Conservation (phyloP, 2,888 invertebrate species). For the Serrognathus titanus region DNA sequence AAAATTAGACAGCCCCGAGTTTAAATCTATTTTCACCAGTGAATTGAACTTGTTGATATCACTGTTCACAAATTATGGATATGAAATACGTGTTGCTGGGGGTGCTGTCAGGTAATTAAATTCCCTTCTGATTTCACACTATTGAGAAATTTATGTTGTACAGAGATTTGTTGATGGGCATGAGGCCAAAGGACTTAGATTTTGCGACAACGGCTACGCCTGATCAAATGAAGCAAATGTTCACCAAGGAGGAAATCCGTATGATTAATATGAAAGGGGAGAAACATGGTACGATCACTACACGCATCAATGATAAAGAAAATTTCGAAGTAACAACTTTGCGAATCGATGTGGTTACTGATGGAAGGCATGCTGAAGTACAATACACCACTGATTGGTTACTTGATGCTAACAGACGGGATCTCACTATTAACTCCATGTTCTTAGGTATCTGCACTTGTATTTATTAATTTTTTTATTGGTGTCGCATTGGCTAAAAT, state of each 20-base stretch:
- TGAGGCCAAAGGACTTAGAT: constrained; percentile 86
- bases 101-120: constrained; percentile 79
- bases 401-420: constrained; percentile 90
- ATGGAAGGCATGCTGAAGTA: constrained; percentile 95
- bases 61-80: constrained; percentile 75
- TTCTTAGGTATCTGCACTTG: constrained; percentile 63
- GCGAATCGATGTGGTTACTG: constrained; percentile 85
- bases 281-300: constrained; percentile 94
- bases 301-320: constrained; percentile 89
- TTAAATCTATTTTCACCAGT: constrained; percentile 75
- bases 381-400: constrained; percentile 91
- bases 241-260: constrained; percentile 75
- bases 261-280: constrained; percentile 92
- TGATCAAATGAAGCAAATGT: constrained; percentile 92
- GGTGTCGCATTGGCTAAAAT: no score
- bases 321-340: constrained; percentile 94
- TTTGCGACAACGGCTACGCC: constrained; percentile 98
- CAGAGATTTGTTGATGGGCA: constrained; percentile 76
- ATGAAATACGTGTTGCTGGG: constrained; percentile 91
- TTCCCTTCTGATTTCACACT: background rate
- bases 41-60: constrained; percentile 69
- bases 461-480: background rate
- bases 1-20: constrained; percentile 70
- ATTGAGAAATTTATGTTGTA: background rate
- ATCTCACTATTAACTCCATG: constrained; percentile 98